Evolutionary conservation across 1,140 invertebrate genomes (phyloP).

Genomic region (Drosophila auraria): DNA sequence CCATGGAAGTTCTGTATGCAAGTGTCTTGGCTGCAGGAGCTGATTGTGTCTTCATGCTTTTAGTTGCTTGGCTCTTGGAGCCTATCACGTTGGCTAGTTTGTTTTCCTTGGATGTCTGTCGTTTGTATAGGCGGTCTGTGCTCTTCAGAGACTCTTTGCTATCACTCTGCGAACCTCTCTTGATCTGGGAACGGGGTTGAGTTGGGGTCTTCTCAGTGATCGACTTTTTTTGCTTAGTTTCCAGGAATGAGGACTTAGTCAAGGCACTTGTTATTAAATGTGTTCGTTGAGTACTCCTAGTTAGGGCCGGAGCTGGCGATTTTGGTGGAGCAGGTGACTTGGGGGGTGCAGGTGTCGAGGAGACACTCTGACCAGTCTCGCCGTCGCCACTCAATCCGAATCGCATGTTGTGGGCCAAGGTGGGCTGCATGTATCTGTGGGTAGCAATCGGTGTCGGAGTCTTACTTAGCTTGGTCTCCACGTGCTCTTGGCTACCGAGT

Average conservation of each 20-base stretch:
- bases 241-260: conserved; percentile 61
- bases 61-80: conserved; percentile 73
- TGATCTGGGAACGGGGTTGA: conserved; percentile 33
- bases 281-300: conserved; percentile 51
- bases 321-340: conserved; percentile 71
- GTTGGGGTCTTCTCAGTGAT: conserved; percentile 34
- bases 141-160: conserved; percentile 69
- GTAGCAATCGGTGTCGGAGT: conserved; percentile 57
- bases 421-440: conserved; percentile 82
- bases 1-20: conserved; percentile 79
- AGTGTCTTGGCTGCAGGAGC: conserved; percentile 68
- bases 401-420: conserved; percentile 71
- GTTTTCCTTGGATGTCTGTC: conserved; percentile 73
- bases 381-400: conserved; percentile 56
- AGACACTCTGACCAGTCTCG: conserved; percentile 50
- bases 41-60: conserved; percentile 80
- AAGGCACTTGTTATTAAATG: conserved; percentile 69
- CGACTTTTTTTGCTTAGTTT: conserved; percentile 53
- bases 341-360: conserved; percentile 27
- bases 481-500: conserved; percentile 33
- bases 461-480: conserved; percentile 31
- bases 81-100: conserved; percentile 77
- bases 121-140: conserved; percentile 70
- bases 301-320: conserved; percentile 54
- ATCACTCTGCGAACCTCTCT: conserved; percentile 58